Conservation (phyloP, 2,888 invertebrate species). For the Microplitis deprimator region DNA sequence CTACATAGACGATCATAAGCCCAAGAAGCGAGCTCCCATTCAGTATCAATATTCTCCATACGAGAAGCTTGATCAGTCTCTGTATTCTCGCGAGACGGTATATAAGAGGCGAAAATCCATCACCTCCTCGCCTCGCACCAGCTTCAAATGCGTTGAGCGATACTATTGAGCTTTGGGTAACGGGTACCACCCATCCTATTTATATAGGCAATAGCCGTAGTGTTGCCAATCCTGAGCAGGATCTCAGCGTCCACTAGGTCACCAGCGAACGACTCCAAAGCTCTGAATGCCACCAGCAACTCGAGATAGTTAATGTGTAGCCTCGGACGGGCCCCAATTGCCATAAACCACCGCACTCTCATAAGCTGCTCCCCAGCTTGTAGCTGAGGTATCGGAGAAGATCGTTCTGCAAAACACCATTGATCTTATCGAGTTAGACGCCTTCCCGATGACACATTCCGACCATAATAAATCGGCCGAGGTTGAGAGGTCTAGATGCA, state of each 20-base stretch:
- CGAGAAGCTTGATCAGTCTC: too few species aligned
- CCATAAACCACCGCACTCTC: slow-evolving; percentile 9
- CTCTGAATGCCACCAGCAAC: slow-evolving; percentile 24
- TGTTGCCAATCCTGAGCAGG: slow-evolving; percentile 33
- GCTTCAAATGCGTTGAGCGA: slow-evolving; percentile 4
- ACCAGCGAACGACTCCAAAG: slow-evolving; percentile 34
- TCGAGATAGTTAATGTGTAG: slow-evolving; percentile 28
- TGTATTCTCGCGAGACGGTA: too few species aligned
- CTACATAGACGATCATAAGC: too few species aligned
- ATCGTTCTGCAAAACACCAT: slow-evolving; percentile 18
- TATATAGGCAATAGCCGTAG: slow-evolving; percentile 37
- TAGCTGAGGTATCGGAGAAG: slow-evolving; percentile 19
- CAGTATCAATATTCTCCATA: too few species aligned
- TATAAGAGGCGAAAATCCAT: too few species aligned
- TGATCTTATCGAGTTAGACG: slow-evolving; percentile 18
- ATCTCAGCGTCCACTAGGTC: slow-evolving; percentile 9
- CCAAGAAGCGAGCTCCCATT: too few species aligned
- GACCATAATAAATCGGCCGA: neutral
- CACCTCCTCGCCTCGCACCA: slow-evolving; percentile 12
- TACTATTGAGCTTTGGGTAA: slow-evolving; percentile 25
- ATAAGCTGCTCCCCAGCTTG: slow-evolving; percentile 14
- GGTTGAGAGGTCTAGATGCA: neutral
- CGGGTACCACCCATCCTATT: slow-evolving; percentile 38
- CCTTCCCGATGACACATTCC: neutral
- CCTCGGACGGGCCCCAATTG: slow-evolving; percentile 10